Evolutionary conservation across 2,113 vertebrate genomes (phyloP), one percentile per base, ranked within the genome.

Genomic region (Corythaeola cristata): DNA sequence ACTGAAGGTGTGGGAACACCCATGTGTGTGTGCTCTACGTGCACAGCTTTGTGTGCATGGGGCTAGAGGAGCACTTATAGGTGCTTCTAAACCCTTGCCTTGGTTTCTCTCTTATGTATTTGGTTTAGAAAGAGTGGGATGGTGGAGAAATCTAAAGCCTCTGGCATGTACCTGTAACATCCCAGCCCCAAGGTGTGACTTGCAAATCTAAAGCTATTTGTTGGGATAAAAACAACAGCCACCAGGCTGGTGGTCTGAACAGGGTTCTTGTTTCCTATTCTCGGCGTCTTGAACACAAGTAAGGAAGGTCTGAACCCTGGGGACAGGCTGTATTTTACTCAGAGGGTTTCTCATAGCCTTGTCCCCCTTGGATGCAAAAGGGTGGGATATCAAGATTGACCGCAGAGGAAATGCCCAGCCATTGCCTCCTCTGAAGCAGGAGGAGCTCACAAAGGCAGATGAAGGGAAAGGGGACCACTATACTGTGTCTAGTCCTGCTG

Each of bases 11-110:
- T 47, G 56, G 58, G 5, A 81, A n/a, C 47, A 18, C 5, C 24
- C 20, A 16, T 2, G 1, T 15, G 15, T 28, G 39, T n/a, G 49
- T 9, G 18, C 30, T 47, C 55, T 23, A 3, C 1, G 1, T 1
- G 37, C 20, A 23, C 33, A 76, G 8, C 15, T 41, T 21, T 32
- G 32, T 9, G 28, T 3, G 10, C 8, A 2, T 5, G 44, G 27
- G 49, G 67, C 19, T 45, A 13, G 4, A 41, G 53, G 52, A 81
- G 30, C n/a, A 16, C 45, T 5, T 10, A 9, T 0, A 64, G 45
- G 27, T 69, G 15, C 21, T 74, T 39, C 64, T 41, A 17, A 67
- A 74, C 8, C 9, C 10, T 18, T 77, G 35, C 4, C 24, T 45
- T 60, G 45, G 14, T 62, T 86, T 45, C 9, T 60, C 2, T 60